Evolutionary conservation across 2,113 vertebrate species (phyloP).

Genomic region (Meles meles): DNA sequence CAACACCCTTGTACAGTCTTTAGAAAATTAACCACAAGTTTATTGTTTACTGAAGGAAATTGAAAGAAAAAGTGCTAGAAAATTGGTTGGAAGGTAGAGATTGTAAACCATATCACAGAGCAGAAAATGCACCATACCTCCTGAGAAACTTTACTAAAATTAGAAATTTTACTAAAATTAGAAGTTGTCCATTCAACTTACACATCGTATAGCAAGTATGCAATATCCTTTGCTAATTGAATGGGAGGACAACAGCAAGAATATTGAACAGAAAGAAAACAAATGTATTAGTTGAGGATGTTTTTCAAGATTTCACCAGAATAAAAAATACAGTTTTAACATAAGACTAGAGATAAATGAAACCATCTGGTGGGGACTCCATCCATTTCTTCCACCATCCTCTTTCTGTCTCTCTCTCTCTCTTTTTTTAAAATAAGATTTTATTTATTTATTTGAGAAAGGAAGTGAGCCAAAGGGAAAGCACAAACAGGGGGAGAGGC

Average conservation of each 20-base stretch:
- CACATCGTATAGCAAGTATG: neutral
- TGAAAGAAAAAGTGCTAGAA: constrained; percentile 34
- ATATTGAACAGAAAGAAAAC: neutral
- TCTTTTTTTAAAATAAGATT: neutral
- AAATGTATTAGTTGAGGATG: neutral
- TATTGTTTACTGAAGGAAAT: constrained; percentile 19
- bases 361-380: neutral
- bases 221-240: neutral
- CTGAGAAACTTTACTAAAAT: neutral
- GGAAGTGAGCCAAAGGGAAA: no score
- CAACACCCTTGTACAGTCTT: neutral
- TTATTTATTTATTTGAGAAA: neutral
- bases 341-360: neutral
- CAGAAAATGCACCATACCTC: neutral
- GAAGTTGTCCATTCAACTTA: neutral
- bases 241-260: neutral
- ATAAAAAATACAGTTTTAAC: neutral
- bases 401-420: no score
- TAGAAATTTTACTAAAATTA: neutral
- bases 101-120: neutral
- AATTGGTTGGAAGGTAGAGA: neutral
- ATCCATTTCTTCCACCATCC: neutral
- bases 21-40: constrained; percentile 56
- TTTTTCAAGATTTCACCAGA: neutral
- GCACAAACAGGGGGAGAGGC: neutral